Percentiles rank a stretch among this genome's conserved stretches.
phyloP scores from a whole-genome alignment of 1,140 invertebrate species.

The Orchesella cincta region DNA sequence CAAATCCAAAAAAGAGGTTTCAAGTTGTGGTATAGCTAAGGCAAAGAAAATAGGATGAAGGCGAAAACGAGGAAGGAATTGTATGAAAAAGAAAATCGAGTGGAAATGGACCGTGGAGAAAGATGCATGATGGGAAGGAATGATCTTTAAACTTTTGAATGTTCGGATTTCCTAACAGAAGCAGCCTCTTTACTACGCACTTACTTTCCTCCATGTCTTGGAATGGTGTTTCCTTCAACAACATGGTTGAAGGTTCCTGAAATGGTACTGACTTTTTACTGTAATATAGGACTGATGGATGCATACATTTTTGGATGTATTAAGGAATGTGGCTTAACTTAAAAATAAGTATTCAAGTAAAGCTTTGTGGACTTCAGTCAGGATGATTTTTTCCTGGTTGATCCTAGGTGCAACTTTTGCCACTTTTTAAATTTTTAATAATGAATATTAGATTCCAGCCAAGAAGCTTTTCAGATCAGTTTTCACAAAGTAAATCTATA shows the following conservation, averaged over 20 bases:
- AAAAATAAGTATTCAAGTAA: not conserved
- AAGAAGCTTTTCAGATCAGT: too few relatives aligned
- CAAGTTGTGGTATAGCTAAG: not conserved
- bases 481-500: too few relatives aligned
- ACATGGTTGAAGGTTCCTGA: too few relatives aligned
- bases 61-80: not conserved
- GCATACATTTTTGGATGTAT: not conserved
- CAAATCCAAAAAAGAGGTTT: not conserved
- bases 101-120: slow-evolving; percentile 14
- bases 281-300: too few relatives aligned
- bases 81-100: slow-evolving; percentile 4
- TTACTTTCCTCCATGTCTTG: not conserved
- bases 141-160: slow-evolving; percentile 1
- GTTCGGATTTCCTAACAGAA: not conserved
- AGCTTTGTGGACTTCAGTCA: too few relatives aligned
- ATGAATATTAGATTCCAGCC: too few relatives aligned
- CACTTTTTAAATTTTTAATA: too few relatives aligned
- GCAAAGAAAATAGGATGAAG: not conserved
- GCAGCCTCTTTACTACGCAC: too few relatives aligned
- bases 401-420: too few relatives aligned
- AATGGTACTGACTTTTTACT: too few relatives aligned
- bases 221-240: too few relatives aligned
- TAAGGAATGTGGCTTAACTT: not conserved
- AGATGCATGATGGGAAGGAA: not conserved
- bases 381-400: too few relatives aligned